These are phyloP conservation scores for Nibea coibor DNA, from an alignment of 2,113 vertebrate genomes.

Conservation along the genomic window DNA sequence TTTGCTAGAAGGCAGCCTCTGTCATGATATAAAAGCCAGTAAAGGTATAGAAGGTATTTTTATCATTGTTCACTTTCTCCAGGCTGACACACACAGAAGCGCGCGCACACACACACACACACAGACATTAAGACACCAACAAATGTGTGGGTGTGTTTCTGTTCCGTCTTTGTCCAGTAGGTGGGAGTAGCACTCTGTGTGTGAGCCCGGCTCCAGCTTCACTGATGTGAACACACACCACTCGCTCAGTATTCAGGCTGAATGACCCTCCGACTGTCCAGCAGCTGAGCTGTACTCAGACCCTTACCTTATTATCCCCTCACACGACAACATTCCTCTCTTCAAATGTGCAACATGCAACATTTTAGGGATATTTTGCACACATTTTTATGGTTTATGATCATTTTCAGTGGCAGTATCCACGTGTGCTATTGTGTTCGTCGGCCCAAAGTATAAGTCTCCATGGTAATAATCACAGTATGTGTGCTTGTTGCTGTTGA, in stretches of 20 bases:
- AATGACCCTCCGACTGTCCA: conserved; percentile 27
- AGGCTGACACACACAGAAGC: neutral
- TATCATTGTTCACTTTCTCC: neutral
- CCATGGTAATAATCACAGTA: conserved; percentile 73
- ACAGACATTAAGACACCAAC: neutral
- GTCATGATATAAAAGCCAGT: neutral
- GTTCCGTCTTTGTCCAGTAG: conserved; percentile 63
- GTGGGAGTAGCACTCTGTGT: conserved; percentile 76
- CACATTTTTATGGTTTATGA: conserved; percentile 18
- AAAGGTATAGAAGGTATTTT: neutral
- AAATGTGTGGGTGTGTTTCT: conserved; percentile 1
- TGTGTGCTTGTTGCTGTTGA: conserved; percentile 62
- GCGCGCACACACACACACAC: neutral
- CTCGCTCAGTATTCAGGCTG: conserved; percentile 43
- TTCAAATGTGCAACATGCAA: conserved; percentile 4
- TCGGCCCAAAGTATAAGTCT: conserved; percentile 49
- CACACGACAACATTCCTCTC: neutral
- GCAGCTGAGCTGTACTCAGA: conserved; percentile 12
- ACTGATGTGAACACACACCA: neutral
- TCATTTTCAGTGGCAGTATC: conserved; percentile 27
- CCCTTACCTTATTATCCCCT: conserved; percentile 14
- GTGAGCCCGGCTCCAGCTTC: neutral
- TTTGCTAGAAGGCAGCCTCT: neutral
- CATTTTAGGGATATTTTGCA: conserved; percentile 7
- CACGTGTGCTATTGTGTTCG: conserved; percentile 3